Evolutionary conservation across 2,797 vertebrate genomes (phyloP), one percentile per base, ranked within the genome.

Genomic region (Hoplostethus atlanticus): DNA sequence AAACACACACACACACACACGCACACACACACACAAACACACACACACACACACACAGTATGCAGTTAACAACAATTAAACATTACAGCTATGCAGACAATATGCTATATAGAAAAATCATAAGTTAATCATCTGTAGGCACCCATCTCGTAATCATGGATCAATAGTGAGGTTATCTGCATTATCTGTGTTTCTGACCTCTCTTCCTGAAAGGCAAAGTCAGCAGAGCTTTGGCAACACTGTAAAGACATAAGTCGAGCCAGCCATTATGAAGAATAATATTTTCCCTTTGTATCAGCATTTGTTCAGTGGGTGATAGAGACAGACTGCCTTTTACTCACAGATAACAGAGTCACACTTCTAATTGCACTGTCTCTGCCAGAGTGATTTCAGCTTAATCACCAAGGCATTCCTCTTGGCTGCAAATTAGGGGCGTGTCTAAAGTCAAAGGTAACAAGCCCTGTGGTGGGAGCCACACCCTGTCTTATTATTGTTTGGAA

Each of bases 221-320:
- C 71, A 59, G 72, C 42, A 63, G 71, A 73, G 64, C 61, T 65
- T 55, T 56, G 44, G 51, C 60, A 76, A 73, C 63, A 58, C 12
- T 21, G 75, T 73, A 13, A 68, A 82, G 78, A 77, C 50, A 68
- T 16, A 80, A 77, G 71, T 13, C 74, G 85, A 84, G 74, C 80
- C 83, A 44, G 84, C 85, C 83, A 38, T 81, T 25, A 21, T 7
- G 76, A 88, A 81, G 75, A 82, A 65, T 75, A 72, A 84, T 72
- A 87, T 83, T 85, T 90, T 88, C 83, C 77, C 57, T 76, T 86
- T 92, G 89, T 86, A 92, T 93, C 88, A 89, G 84, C 88, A 84
- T 91, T 91, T 90, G 79, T 90, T 88, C 81, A 91, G 89, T 76
- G 66, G 76, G 79, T 86, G 59, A 84, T 82, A 84, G 79, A 90